phyloP scores from a whole-genome alignment of 2,888 invertebrate genomes.

The Scrobipalpa atriplicella region DNA sequence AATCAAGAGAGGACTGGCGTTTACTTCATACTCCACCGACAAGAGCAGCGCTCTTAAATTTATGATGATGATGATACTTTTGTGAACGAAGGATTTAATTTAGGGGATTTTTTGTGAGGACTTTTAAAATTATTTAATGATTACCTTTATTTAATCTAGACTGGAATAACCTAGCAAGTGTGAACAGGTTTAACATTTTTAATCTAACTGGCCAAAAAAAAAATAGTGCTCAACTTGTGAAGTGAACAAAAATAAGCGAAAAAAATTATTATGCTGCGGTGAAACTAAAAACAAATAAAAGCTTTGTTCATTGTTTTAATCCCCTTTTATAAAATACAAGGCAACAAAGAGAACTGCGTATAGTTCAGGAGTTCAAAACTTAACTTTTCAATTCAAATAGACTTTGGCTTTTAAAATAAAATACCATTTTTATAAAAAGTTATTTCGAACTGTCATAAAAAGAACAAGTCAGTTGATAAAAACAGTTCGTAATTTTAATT shows the following conservation, averaged over 20 bases:
- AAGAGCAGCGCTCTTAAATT: no score
- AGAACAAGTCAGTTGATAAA: neutral
- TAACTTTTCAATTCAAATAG: neutral
- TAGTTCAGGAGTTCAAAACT: neutral
- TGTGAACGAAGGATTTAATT: no score
- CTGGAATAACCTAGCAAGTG: neutral
- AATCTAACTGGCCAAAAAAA: neutral
- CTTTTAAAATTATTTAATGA: no score
- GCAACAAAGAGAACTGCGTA: constrained; percentile 21
- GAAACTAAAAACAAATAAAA: constrained; percentile 26
- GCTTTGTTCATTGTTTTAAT: constrained; percentile 21
- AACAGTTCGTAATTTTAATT: neutral
- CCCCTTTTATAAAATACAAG: constrained; percentile 23
- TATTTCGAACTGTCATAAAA: neutral
- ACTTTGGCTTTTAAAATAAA: constrained; percentile 11
- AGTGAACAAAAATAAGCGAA: neutral
- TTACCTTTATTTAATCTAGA: no score
- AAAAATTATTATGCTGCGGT: neutral
- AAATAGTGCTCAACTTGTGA: neutral
- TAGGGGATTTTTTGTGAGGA: no score
- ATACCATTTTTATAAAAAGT: neutral
- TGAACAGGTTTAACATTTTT: neutral
- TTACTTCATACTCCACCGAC: no score
- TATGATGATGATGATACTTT: no score
- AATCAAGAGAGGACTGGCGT: no score